Evolutionary conservation across 2,888 invertebrate genomes (phyloP), one percentile per base, ranked within the genome.

Genomic region (Diplolepis rosae): DNA sequence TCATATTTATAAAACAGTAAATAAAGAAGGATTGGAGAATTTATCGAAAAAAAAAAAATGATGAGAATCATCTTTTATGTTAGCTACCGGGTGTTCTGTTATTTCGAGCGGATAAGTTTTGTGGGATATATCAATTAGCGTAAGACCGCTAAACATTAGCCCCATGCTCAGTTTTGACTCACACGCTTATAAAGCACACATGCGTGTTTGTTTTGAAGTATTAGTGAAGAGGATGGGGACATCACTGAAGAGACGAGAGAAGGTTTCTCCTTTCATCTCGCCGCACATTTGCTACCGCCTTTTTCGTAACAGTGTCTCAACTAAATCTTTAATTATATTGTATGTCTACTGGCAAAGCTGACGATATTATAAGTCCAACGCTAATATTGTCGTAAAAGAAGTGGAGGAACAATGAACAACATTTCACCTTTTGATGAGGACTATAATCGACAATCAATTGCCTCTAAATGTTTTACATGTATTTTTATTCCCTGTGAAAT

Each of bases 221-320:
- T 52, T n/a, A 52, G 52, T 52, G 2, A 1, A 30, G 30, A 52
- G 30, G 52, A 61, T 39, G 61, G 24, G 52, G 24, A 61, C 35
- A 61, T n/a, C 22, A 61, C 56, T 13, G 22, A 32, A 61, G 22
- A 50, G 51, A 48, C 24, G 24, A 66, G 61, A 35, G 69, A 73
- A 48, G 45, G 61, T 27, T 72, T 54, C 66, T n/a, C 52, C 82
- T 83, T 82, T 83, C 71, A 82, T 82, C 82, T 81, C n/a, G 76
- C 82, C 82, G 83, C 70, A 35, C 65, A 50, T 39, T 4, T 39
- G 61, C 39, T 24, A 61, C 61, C 61, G 61, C 35, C 9, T 22
- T 61, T 61, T 61, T 61, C 27, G 39, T 39, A 7, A 61, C 15
- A 15, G 39, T 61, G 24, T 61, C 39, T 61, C 61, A 61, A 61